These are phyloP conservation scores for Hesperia comma DNA, from an alignment of 2,888 invertebrate species.

Conservation along the genomic window DNA sequence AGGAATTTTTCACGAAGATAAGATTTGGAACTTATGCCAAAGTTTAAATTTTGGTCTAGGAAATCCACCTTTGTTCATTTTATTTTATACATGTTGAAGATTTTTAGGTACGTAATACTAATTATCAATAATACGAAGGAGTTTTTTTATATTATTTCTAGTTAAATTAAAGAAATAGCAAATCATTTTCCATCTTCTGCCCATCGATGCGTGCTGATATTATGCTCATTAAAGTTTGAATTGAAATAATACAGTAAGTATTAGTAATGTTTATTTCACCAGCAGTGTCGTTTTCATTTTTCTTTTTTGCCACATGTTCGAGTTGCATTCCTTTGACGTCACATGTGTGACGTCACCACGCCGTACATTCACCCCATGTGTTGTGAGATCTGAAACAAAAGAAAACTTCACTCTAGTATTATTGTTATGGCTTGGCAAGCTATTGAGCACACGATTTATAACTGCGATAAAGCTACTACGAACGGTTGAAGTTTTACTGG, in stretches of 20 bases:
- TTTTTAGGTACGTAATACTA: too few relatives aligned
- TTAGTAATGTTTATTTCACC: neutral
- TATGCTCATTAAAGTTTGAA: too few relatives aligned
- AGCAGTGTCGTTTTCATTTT: neutral
- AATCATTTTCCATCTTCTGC: too few relatives aligned
- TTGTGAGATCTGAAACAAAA: slow-evolving; percentile 33
- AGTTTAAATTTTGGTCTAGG: too few relatives aligned
- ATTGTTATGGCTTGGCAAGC: slow-evolving; percentile 37
- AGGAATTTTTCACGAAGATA: neutral
- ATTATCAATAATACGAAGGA: too few relatives aligned
- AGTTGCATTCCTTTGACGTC: slow-evolving; percentile 11
- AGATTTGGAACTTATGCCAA: too few relatives aligned
- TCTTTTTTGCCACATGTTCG: slow-evolving; percentile 27
- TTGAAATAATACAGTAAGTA: too few relatives aligned
- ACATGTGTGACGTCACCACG: slow-evolving; percentile 27
- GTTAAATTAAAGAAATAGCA: too few relatives aligned
- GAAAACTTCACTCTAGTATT: slow-evolving; percentile 31
- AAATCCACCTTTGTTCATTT: too few relatives aligned
- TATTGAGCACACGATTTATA: slow-evolving; percentile 33
- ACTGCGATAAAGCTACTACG: slow-evolving; percentile 17
- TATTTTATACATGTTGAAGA: too few relatives aligned
- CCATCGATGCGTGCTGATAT: too few relatives aligned
- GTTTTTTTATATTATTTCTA: too few relatives aligned
- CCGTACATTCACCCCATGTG: slow-evolving; percentile 33
- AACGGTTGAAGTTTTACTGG: slow-evolving; percentile 20